Conservation (phyloP, 2,797 vertebrate genomes). For the Helicolenus hilgendorfi region DNA sequence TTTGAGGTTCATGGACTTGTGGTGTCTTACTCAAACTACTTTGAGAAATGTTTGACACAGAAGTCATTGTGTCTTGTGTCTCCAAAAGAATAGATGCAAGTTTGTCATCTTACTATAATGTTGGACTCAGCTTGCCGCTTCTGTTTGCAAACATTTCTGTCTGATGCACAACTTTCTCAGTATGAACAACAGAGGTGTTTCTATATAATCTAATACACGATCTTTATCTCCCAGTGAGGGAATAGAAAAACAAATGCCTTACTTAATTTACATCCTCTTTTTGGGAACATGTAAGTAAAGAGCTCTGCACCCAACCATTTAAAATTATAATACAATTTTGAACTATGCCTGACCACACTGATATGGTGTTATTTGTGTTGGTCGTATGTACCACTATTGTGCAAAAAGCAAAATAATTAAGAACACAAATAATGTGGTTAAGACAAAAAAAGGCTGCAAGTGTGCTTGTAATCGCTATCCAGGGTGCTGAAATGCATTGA, state of each 20-base stretch:
- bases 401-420: neutral
- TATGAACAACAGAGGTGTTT: neutral
- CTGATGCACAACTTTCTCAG: neutral
- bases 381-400: neutral
- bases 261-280: neutral
- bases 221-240: neutral
- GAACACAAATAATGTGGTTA: neutral
- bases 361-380: neutral
- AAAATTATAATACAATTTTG: neutral
- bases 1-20: neutral
- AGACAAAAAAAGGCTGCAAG: rapidly evolving
- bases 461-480: neutral
- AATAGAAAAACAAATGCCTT: neutral
- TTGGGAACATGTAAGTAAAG: neutral
- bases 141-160: neutral
- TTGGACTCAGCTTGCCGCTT: neutral
- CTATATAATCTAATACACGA: neutral
- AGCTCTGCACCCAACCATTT: neutral
- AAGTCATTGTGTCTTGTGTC: neutral
- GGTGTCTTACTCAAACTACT: neutral
- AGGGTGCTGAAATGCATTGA: neutral
- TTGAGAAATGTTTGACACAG: neutral
- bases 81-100: neutral
- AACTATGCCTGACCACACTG: neutral
- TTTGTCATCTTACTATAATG: neutral